A percentile compares a stretch with the other conserved stretches of the same genome.
These are phyloP conservation scores for Trichonephila clavipes DNA, from an alignment of 1,140 invertebrate species.

Conservation along the genomic window DNA sequence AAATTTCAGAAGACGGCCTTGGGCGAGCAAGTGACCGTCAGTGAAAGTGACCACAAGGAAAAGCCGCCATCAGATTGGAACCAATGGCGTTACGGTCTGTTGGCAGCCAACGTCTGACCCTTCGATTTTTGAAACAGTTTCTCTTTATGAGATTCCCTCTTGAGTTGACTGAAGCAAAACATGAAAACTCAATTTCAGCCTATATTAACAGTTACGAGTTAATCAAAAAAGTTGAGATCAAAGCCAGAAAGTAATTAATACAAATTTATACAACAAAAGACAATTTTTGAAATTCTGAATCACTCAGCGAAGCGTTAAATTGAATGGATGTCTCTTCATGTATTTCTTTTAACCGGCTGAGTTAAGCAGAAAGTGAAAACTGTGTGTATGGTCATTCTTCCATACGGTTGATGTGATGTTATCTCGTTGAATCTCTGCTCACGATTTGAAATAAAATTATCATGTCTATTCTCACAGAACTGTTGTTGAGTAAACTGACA, in stretches of 20 bases:
- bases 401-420: neutral
- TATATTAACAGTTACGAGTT: neutral
- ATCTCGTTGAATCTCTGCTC: neutral
- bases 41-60: slow-evolving; percentile 24
- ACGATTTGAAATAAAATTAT: neutral
- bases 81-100: slow-evolving; percentile 11
- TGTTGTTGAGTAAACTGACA: neutral
- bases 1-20: slow-evolving; percentile 16
- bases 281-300: neutral
- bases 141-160: neutral
- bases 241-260: slow-evolving; percentile 39
- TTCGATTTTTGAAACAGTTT: slow-evolving; percentile 15
- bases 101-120: neutral
- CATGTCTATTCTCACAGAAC: neutral
- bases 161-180: neutral
- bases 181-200: neutral
- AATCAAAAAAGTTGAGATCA: neutral
- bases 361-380: neutral
- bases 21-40: neutral
- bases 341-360: neutral
- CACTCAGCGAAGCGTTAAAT: neutral
- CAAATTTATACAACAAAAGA: slow-evolving; percentile 19
- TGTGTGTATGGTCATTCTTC: neutral
- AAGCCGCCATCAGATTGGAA: slow-evolving; percentile 42
- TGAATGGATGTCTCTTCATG: slow-evolving; percentile 8